phyloP scores from a whole-genome alignment of 2,888 invertebrate species.

The Glomeris marginata region DNA sequence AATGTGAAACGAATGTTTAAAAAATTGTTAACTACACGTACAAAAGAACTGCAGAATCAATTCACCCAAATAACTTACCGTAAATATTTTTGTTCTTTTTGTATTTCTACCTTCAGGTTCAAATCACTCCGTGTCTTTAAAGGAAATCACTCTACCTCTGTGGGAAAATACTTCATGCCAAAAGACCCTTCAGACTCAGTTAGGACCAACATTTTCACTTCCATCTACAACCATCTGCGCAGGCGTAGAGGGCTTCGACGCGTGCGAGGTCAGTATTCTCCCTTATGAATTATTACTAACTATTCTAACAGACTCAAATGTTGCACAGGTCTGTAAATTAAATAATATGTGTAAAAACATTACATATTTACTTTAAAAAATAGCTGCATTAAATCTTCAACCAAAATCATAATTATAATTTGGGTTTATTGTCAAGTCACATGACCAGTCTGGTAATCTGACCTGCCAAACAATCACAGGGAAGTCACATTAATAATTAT shows the following conservation, averaged over 20 bases:
- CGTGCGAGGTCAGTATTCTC: conserved; percentile 32
- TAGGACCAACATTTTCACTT: conserved; percentile 28
- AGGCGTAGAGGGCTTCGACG: conserved; percentile 31
- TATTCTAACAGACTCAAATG: neutral
- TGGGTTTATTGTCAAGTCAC: neutral
- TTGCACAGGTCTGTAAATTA: neutral
- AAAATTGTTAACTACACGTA: too few species aligned
- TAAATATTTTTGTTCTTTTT: neutral
- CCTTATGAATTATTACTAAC: too few species aligned
- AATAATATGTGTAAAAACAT: neutral
- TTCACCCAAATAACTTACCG: neutral
- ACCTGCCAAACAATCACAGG: too few species aligned
- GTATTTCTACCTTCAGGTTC: conserved; percentile 23
- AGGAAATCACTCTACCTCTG: conserved; percentile 31
- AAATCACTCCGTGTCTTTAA: conserved; percentile 30
- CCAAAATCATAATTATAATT: neutral
- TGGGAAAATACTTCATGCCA: conserved; percentile 30
- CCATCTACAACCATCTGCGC: conserved; percentile 31
- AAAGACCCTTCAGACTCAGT: conserved; percentile 26
- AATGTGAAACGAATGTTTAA: too few species aligned
- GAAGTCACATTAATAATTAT: too few species aligned
- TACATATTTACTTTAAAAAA: neutral
- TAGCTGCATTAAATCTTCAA: neutral
- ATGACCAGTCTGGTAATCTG: too few species aligned
- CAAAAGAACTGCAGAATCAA: neutral